Evolutionary conservation across 2,113 vertebrate genomes (phyloP).

Genomic region (Amia ocellicauda): DNA sequence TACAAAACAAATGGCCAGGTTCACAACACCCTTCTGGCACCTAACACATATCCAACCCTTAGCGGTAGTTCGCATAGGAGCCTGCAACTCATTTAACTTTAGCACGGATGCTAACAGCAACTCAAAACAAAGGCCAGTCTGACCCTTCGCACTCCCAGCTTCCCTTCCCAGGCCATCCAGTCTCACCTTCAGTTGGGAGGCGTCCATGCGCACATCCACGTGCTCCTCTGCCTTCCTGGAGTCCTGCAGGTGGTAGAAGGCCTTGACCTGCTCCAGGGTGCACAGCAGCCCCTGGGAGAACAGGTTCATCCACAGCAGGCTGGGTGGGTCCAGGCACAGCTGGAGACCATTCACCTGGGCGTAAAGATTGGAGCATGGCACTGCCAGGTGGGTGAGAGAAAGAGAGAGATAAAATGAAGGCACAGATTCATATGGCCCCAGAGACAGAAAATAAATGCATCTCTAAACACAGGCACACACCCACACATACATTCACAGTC

Average conservation of each 20-base stretch:
- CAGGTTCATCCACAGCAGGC: conserved; percentile 89
- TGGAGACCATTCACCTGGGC: conserved; percentile 82
- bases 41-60: no score
- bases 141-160: no score
- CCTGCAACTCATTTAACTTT: no score
- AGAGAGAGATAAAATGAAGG: conserved; percentile 16
- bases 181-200: conserved; percentile 79
- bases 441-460: not conserved
- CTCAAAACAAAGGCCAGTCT: not conserved
- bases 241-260: conserved; percentile 87
- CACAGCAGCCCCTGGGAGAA: conserved; percentile 85
- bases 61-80: no score
- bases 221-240: conserved; percentile 80
- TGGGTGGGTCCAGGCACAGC: conserved; percentile 79
- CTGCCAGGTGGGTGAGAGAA: conserved; percentile 49
- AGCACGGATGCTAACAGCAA: not conserved
- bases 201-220: conserved; percentile 82
- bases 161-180: not conserved
- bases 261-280: conserved; percentile 92
- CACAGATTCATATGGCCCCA: conserved; percentile 5
- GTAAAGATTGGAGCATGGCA: conserved; percentile 89
- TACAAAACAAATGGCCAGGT: no score
- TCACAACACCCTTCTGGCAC: no score
- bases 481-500: not conserved
- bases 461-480: not conserved